A percentile compares a stretch with the other conserved stretches of the same genome.
Evolutionary conservation across 2,888 invertebrate species (phyloP).

Genomic region (Cinara cedri): DNA sequence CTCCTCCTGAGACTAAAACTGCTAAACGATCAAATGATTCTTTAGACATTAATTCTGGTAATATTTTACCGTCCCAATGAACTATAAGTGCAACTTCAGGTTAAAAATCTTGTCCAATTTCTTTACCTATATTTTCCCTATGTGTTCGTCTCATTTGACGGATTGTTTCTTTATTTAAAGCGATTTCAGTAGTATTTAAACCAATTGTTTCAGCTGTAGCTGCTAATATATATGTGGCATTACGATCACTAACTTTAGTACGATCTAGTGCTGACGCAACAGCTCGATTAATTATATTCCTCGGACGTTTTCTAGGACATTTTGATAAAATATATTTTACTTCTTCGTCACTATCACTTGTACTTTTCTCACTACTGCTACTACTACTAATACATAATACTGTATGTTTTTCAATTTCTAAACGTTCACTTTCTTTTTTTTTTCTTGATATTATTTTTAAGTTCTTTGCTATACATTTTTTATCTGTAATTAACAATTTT

Average conservation of each 20-base stretch:
- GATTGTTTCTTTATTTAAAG: conserved; percentile 10
- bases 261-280: conserved; percentile 27
- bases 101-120: not conserved
- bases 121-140: not conserved
- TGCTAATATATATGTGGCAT: conserved; percentile 19
- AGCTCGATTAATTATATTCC: conserved; percentile 8
- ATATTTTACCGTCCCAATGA: conserved; percentile 43
- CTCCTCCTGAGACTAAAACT: conserved; percentile 25
- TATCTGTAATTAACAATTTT: conserved; percentile 1
- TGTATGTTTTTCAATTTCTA: not conserved
- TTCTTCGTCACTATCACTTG: not conserved
- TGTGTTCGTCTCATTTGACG: not conserved
- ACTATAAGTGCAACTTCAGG: conserved; percentile 22
- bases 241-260: conserved; percentile 29
- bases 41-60: conserved; percentile 19
- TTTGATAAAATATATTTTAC: not conserved
- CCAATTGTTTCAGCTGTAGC: conserved; percentile 17
- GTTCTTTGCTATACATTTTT: not conserved
- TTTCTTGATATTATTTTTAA: no score
- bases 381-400: not conserved
- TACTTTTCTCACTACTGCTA: conserved; percentile 5
- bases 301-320: conserved; percentile 1
- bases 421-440: not conserved
- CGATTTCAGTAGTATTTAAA: not conserved
- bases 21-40: conserved; percentile 36